Base-by-base conservation (phyloP, 2,113 vertebrate species). In the Amblyornis subalaris region DNA sequence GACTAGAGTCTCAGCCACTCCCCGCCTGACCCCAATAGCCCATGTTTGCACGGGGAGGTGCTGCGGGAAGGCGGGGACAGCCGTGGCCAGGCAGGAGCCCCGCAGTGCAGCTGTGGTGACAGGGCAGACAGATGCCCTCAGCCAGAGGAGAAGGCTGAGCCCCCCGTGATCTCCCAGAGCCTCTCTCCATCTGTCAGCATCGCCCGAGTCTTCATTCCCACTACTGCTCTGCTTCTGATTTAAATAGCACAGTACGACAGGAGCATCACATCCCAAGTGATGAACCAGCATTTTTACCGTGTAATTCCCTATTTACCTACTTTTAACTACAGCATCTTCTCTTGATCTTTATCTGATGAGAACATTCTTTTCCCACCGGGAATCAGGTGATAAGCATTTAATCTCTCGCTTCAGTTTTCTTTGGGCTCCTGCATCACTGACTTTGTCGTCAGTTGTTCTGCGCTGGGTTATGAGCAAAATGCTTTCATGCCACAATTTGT, bases 271-370 rank as follows among this genome's bases (percentile, higher is more conserved):
- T 65, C 64, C 67, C 71, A 57, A 61, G 72, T 80, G 90, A 93
- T 93, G 85, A 93, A 25, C 57, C 75, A 88, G 85, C 88, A 22
- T 71, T 91, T 94, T 91, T 40, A 50, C 89, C 0, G 0, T 54
- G 72, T 47, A 48, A 91, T 93, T 94, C 88, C 78, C 72, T 67
- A 67, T 95, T 95, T 95, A 88, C 82, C 75, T 94, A 48, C 85
- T 94, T 93, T 92, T 91, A 96, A 89, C 91, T 85, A 66, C 93
- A 93, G 67, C 71, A 31, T 78, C 71, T 89, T 81, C 78, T 89
- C 94, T 93, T 89, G 85, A 85, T 95, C 89, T 93, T 75, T 76
- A 55, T 91, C 88, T 84, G 85, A 83, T 60, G 78, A 86, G 78
- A 88, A 51, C 35, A 60, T 15, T 69, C 80, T 86, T 84, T 78